Conservation (phyloP, 2,797 vertebrate species). For the Acanthurus lineatus region DNA sequence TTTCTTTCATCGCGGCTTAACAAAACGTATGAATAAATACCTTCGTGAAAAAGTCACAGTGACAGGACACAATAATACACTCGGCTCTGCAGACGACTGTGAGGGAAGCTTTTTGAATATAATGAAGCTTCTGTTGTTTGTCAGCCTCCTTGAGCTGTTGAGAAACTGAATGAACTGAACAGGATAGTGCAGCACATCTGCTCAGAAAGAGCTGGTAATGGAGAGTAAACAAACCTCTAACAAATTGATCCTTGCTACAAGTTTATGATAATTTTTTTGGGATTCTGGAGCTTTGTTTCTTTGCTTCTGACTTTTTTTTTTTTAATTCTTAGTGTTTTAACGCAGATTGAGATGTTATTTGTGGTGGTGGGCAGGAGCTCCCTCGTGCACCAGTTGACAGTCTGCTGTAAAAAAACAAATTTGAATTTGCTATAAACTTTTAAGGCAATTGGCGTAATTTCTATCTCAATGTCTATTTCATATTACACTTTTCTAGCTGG, state of each 20-base stretch:
- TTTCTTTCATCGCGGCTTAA: constrained; percentile 4
- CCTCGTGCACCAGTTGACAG: background rate
- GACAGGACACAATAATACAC: background rate
- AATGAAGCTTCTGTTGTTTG: constrained; percentile 68
- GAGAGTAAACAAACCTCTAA: constrained; percentile 61
- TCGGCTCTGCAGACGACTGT: background rate
- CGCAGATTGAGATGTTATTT: background rate
- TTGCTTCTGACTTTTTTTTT: constrained; percentile 11
- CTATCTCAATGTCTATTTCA: background rate
- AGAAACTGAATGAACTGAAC: constrained; percentile 36
- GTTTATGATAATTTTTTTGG: constrained; percentile 27
- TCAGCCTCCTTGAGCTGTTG: constrained; percentile 34
- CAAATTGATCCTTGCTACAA: constrained; percentile 45
- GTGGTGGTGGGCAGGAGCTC: background rate
- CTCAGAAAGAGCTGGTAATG: constrained; percentile 40
- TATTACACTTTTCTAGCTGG: background rate
- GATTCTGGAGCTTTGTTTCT: background rate
- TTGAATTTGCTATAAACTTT: background rate
- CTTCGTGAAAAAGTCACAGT: background rate
- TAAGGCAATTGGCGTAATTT: no score
- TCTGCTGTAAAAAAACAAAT: constrained; percentile 3
- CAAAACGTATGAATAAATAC: constrained; percentile 1
- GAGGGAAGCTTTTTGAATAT: constrained; percentile 44
- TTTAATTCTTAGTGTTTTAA: background rate
- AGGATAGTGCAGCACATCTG: constrained; percentile 55